Percentiles rank a stretch among this genome's conserved stretches.
Evolutionary conservation across 2,888 invertebrate species (phyloP).

Genomic region (Julus scanicus): DNA sequence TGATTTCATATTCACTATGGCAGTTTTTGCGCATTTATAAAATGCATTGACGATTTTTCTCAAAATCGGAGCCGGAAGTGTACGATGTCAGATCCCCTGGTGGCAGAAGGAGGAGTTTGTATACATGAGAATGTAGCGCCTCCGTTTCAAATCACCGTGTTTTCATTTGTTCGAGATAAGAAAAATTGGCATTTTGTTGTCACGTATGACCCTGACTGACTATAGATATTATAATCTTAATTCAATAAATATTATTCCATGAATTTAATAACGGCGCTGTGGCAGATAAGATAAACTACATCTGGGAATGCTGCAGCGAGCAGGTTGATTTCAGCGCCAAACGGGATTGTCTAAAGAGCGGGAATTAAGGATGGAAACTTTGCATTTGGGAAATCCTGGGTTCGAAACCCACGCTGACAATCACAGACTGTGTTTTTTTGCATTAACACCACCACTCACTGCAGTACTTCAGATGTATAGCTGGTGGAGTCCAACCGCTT

Average conservation of each 20-base stretch:
- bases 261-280: constrained; percentile 23
- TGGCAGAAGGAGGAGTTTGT: background rate
- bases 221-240: background rate
- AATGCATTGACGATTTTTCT: no score
- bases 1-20: no score
- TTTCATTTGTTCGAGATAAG: background rate
- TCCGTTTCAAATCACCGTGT: background rate
- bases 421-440: no score
- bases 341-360: background rate
- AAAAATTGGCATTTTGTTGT: background rate
- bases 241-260: constrained; percentile 39
- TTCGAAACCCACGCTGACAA: no score
- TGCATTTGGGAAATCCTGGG: no score
- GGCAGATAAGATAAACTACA: background rate
- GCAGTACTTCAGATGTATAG: no score
- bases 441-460: no score
- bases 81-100: background rate
- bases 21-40: no score
- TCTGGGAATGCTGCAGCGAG: background rate
- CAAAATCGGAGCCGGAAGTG: no score
- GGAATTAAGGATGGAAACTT: background rate
- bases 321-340: background rate
- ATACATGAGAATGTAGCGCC: background rate
- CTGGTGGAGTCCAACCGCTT: no score
- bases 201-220: constrained; percentile 24